A percentile compares a stretch with the other conserved stretches of the same genome.
phyloP scores from a whole-genome alignment of 2,797 vertebrate genomes.

The Mus caroli region DNA sequence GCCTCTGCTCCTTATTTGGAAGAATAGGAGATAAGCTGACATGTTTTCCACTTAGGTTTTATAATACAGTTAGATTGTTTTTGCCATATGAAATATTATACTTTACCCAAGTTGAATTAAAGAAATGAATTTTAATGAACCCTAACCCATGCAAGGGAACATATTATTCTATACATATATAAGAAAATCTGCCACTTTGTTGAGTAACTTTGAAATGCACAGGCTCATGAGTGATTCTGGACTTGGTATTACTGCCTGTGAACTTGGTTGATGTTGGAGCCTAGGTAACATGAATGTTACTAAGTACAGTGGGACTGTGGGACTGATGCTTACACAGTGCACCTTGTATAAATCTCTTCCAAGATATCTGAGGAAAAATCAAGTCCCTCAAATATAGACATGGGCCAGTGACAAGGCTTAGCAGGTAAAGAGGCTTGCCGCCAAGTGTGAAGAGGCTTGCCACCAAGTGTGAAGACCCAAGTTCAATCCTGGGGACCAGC shows the following conservation, averaged over 20 bases:
- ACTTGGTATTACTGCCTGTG: neutral
- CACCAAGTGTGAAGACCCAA: neutral
- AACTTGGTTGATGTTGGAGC: neutral
- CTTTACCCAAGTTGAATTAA: slow-evolving; percentile 48
- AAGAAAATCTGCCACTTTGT: neutral
- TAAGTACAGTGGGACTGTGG: neutral
- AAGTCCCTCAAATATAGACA: neutral
- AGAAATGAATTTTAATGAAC: slow-evolving; percentile 43
- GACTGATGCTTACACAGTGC: neutral
- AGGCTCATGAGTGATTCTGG: neutral
- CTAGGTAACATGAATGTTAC: neutral
- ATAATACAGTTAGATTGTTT: slow-evolving; percentile 7
- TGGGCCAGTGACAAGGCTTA: neutral
- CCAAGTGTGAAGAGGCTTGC: neutral
- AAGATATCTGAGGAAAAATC: neutral
- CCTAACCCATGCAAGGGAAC: neutral
- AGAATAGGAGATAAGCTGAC: slow-evolving; percentile 2
- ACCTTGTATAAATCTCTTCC: neutral
- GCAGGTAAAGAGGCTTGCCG: neutral
- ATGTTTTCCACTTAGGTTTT: neutral
- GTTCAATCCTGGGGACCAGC: neutral
- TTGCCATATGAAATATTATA: neutral
- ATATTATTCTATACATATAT: neutral
- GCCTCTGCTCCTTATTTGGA: slow-evolving; percentile 48
- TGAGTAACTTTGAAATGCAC: slow-evolving; percentile 9